Percentiles rank a stretch among this genome's conserved stretches.
Conservation (phyloP, 2,888 invertebrate species). For the Tenthredo distinguenda region DNA sequence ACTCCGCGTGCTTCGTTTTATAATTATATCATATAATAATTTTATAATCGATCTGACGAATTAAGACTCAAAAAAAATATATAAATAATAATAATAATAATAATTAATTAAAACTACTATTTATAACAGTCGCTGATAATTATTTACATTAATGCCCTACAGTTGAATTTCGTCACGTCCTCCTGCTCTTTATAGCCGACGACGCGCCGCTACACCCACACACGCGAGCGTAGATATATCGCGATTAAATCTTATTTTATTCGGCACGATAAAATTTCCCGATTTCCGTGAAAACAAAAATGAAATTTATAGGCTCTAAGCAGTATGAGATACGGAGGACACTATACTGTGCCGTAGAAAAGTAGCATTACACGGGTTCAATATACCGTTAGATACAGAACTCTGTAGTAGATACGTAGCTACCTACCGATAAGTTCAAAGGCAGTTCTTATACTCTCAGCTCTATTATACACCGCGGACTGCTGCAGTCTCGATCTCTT, state of each 20-base stretch:
- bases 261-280: neutral
- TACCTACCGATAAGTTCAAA: constrained; percentile 3
- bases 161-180: neutral
- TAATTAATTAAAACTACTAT: neutral
- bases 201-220: neutral
- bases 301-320: neutral
- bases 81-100: neutral
- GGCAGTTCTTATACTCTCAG: neutral
- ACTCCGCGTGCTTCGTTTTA: neutral
- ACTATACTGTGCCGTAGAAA: neutral
- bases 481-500: neutral
- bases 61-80: neutral
- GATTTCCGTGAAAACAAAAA: neutral
- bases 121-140: neutral
- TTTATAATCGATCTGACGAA: neutral
- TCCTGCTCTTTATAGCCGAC: neutral
- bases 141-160: neutral
- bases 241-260: neutral
- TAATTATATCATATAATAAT: neutral
- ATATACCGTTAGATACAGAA: constrained; percentile 66
- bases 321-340: neutral
- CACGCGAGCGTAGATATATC: neutral
- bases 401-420: neutral
- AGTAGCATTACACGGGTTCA: constrained; percentile 62
- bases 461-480: neutral